Evolutionary conservation across 2,113 vertebrate genomes (phyloP).

Genomic region (Nansenia antarctica): DNA sequence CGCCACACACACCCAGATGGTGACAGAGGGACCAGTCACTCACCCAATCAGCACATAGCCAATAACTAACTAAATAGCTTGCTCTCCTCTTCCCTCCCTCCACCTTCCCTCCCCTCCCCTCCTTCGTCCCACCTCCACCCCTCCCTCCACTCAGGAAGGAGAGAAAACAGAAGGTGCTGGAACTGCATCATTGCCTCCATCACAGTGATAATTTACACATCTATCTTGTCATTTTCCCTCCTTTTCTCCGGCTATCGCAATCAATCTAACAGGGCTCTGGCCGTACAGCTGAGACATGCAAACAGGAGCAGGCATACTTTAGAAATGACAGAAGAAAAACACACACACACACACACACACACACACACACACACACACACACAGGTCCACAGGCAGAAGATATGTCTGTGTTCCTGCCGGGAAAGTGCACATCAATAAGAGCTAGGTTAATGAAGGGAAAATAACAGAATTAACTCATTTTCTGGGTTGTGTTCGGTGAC

Average conservation of each 20-base stretch:
- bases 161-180: slow-evolving; percentile 98
- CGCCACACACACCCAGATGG: slow-evolving; percentile 83
- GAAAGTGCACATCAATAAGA: slow-evolving; percentile 10
- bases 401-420: slow-evolving; percentile 36
- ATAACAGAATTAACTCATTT: slow-evolving; percentile 45
- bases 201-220: slow-evolving; percentile 99
- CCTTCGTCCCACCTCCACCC: slow-evolving; percentile 37
- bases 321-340: slow-evolving; percentile 42
- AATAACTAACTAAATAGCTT: slow-evolving; percentile 75
- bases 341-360: neutral
- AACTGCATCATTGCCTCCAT: slow-evolving; percentile 99
- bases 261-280: slow-evolving; percentile 92
- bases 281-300: slow-evolving; percentile 75
- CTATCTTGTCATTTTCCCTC: slow-evolving; percentile 99
- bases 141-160: slow-evolving; percentile 65
- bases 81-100: slow-evolving; percentile 27
- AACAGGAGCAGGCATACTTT: slow-evolving; percentile 60
- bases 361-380: no score
- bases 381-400: neutral
- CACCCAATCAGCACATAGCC: slow-evolving; percentile 82
- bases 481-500: slow-evolving; percentile 30
- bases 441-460: slow-evolving; percentile 5
- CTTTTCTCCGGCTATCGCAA: slow-evolving; percentile 89
- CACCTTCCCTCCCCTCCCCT: slow-evolving; percentile 43
- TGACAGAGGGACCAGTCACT: slow-evolving; percentile 79